Evolutionary conservation across 2,797 vertebrate genomes (phyloP), one percentile per base, ranked within the genome.

Genomic region (Fundulus diaphanus): DNA sequence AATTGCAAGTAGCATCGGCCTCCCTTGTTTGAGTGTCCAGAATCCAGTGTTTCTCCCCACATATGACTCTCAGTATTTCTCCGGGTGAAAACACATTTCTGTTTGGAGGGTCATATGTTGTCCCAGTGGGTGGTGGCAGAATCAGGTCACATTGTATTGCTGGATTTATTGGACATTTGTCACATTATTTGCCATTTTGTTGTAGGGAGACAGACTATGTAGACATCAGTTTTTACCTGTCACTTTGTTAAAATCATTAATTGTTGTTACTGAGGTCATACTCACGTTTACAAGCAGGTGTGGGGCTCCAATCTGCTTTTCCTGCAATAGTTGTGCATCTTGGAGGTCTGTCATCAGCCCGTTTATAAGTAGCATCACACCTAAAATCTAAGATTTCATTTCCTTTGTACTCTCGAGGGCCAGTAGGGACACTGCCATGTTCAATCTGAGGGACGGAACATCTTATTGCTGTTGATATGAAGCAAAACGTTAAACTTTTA

Each of bases 211-310:
- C 3, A 8, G 7, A 51, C 15, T n/a, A 63, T 51, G 13, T 13
- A 33, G 13, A 5, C 2, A 8, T 31, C 16, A 40, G 0, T 2
- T 29, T 18, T 76, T 27, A n/a, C n/a, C n/a, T n/a, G n/a, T n/a
- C n/a, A 42, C 33, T 40, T 16, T 16, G 20, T 8, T 59, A 7
- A 59, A 59, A 9, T 56, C 4, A 29, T 16, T 29, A 27, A 11
- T 29, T 56, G 54, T 56, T 29, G 37, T 27, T 12, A 22, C 3
- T 72, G 27, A n/a, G 1, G 15, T 40, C 3, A 54, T 51, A 72
- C 88, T 74, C 70, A 92, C 91, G 0, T 84, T 82, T 33, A 85
- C 92, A 94, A 0, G 0, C 0, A 59, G 93, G 93, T 29, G 71
- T 72, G 3, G 90, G 92, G 52, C 0, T 87, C 87, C 88, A 93